phyloP scores from a whole-genome alignment of 2,113 vertebrate species.

The Symphodus melops region DNA sequence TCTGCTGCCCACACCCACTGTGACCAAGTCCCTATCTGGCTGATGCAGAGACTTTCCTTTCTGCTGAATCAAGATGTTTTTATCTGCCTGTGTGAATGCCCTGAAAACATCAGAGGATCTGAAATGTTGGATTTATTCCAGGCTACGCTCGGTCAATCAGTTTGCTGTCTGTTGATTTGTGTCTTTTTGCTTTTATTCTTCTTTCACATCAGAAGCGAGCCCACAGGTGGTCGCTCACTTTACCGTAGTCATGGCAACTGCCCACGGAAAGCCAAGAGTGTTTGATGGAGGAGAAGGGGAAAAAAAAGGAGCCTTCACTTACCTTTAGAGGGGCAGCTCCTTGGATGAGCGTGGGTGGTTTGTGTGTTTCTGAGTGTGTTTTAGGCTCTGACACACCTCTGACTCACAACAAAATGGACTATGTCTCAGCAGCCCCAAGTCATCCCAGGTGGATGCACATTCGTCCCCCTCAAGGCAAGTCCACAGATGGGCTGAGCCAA shows the following conservation, averaged over 20 bases:
- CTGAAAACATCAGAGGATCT: slow-evolving; percentile 57
- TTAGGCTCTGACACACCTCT: slow-evolving; percentile 30
- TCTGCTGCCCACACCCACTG: slow-evolving; percentile 47
- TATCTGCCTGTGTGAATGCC: slow-evolving; percentile 40
- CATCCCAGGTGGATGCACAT: slow-evolving; percentile 55
- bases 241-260: slow-evolving; percentile 76
- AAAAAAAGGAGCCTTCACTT: slow-evolving; percentile 52
- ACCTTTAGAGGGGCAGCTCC: slow-evolving; percentile 66
- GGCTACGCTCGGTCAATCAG: slow-evolving; percentile 61
- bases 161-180: slow-evolving; percentile 70
- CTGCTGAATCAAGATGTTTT: slow-evolving; percentile 61
- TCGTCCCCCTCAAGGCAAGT: slow-evolving; percentile 52
- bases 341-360: slow-evolving; percentile 56
- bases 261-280: slow-evolving; percentile 61
- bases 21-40: slow-evolving; percentile 45
- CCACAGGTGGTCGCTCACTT: slow-evolving; percentile 81
- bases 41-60: slow-evolving; percentile 42
- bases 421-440: slow-evolving; percentile 6
- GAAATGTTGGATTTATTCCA: slow-evolving; percentile 67
- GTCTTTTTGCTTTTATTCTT: slow-evolving; percentile 39
- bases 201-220: slow-evolving; percentile 69
- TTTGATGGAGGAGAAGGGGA: slow-evolving; percentile 43
- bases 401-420: slow-evolving; percentile 48
- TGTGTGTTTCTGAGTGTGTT: slow-evolving; percentile 17
- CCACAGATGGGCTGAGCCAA: slow-evolving; percentile 69